A percentile compares a stretch with the other conserved stretches of the same genome.
These are phyloP conservation scores for Alethe diademata DNA, from an alignment of 2,113 vertebrate species.

Conservation along the genomic window DNA sequence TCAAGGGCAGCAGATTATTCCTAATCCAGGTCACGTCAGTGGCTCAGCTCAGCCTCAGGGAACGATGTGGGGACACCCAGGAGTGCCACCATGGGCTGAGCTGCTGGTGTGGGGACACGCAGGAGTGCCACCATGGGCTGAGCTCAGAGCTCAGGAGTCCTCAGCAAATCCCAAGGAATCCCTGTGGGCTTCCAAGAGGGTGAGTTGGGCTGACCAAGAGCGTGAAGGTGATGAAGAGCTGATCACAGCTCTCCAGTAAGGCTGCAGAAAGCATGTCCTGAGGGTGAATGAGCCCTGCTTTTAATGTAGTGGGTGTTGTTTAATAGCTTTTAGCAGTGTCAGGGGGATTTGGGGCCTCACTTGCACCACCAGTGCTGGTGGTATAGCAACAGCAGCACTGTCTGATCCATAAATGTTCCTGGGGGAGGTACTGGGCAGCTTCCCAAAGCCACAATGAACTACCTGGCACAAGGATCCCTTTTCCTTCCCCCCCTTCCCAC, in stretches of 20 bases:
- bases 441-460: not conserved
- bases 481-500: not conserved
- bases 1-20: not conserved
- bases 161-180: not conserved
- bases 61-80: not conserved
- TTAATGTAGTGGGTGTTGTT: not conserved
- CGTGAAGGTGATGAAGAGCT: rapidly evolving
- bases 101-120: not conserved
- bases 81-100: not conserved
- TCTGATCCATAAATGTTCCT: not conserved
- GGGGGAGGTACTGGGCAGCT: not conserved
- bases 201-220: rapidly evolving
- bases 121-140: not conserved
- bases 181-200: not conserved
- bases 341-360: not conserved
- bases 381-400: not conserved
- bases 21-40: not conserved
- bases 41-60: not conserved
- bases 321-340: not conserved
- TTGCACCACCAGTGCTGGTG: not conserved
- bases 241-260: not conserved
- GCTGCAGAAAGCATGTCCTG: not conserved
- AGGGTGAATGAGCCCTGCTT: not conserved
- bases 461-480: not conserved
- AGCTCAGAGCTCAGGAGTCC: not conserved